Conservation (phyloP, 2,888 invertebrate species). For the Choreutis nemorana region DNA sequence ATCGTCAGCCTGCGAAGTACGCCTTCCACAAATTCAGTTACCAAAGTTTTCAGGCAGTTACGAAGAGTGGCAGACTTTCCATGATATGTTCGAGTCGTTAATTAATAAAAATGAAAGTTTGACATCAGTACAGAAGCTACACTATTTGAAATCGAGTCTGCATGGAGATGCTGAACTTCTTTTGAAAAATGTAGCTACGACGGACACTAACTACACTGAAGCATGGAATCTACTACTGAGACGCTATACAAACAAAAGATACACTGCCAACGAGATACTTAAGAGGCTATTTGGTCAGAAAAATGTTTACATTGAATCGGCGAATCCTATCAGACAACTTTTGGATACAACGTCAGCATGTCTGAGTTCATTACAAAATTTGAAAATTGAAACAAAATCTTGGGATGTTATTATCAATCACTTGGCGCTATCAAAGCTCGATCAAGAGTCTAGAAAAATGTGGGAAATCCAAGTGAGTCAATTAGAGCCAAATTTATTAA, state of each 20-base stretch:
- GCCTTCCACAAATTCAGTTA: slow-evolving; percentile 10
- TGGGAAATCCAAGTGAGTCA: slow-evolving; percentile 5
- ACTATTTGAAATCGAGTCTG: slow-evolving; percentile 14
- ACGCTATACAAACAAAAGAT: slow-evolving; percentile 14
- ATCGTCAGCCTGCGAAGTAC: slow-evolving; percentile 8
- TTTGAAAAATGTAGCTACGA: slow-evolving; percentile 11
- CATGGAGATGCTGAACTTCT: slow-evolving; percentile 11
- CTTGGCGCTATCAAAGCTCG: slow-evolving; percentile 3
- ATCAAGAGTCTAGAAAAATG: slow-evolving; percentile 3
- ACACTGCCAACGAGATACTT: slow-evolving; percentile 11
- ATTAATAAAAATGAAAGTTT: slow-evolving; percentile 11
- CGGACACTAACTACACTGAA: slow-evolving; percentile 11
- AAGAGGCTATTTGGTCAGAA: slow-evolving; percentile 11
- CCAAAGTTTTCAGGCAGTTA: slow-evolving; percentile 12
- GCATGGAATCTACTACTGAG: slow-evolving; percentile 11
- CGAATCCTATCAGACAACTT: slow-evolving; percentile 7
- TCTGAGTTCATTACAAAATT: slow-evolving; percentile 3
- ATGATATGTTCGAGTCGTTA: slow-evolving; percentile 12
- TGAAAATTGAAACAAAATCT: slow-evolving; percentile 2
- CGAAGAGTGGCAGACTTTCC: slow-evolving; percentile 12
- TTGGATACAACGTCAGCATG: slow-evolving; percentile 7
- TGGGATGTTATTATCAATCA: slow-evolving; percentile 4
- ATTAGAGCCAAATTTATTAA: no score
- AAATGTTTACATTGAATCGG: slow-evolving; percentile 8
- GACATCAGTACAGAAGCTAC: slow-evolving; percentile 12